phyloP scores from a whole-genome alignment of 2,113 vertebrate genomes.

The Colossoma macropomum region DNA sequence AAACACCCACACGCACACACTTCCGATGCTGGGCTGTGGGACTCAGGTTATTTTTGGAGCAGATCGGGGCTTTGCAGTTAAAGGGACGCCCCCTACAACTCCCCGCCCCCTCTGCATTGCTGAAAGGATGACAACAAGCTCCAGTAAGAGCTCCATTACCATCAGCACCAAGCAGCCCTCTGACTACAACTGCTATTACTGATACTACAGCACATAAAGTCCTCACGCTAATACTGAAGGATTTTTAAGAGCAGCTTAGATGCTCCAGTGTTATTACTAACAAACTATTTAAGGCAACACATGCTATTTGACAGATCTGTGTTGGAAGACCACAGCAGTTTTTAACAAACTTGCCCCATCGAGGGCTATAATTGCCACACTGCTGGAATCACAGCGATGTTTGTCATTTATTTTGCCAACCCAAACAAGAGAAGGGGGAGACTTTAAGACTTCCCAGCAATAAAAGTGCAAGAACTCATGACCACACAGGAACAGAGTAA shows the following conservation, averaged over 20 bases:
- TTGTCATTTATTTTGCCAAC: neutral
- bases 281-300: constrained; percentile 1
- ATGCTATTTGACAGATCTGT: neutral
- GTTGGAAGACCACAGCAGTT: neutral
- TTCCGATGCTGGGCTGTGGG: constrained; percentile 68
- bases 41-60: constrained; percentile 80
- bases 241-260: constrained; percentile 9
- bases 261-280: neutral
- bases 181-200: constrained; percentile 23
- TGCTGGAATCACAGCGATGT: neutral
- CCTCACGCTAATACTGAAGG: constrained; percentile 16
- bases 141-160: neutral
- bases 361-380: neutral
- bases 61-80: constrained; percentile 71
- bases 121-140: constrained; percentile 23
- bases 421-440: constrained; percentile 2
- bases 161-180: neutral
- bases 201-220: neutral
- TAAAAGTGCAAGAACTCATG: neutral
- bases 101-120: constrained; percentile 13
- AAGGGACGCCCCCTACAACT: constrained; percentile 9
- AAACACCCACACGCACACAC: constrained; percentile 41
- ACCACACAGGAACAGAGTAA: neutral
- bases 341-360: neutral
- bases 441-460: neutral